Percentiles rank a stretch among this genome's conserved stretches.
phyloP scores from a whole-genome alignment of 2,113 vertebrate genomes.

The Lycocorax pyrrhopterus region DNA sequence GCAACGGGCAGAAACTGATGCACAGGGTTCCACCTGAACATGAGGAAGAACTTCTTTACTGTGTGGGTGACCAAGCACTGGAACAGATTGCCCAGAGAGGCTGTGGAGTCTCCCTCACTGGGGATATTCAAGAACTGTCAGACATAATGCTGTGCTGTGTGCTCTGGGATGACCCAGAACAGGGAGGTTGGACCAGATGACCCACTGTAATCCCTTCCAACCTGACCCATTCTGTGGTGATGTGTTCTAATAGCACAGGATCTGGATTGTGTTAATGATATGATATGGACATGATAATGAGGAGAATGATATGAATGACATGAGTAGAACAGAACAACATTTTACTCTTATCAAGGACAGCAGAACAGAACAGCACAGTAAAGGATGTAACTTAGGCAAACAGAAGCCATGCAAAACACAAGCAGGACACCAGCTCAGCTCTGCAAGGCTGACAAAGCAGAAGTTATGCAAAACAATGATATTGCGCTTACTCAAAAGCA shows the following conservation, averaged over 20 bases:
- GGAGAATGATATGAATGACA: background rate
- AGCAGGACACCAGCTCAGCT: background rate
- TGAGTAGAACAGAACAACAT: background rate
- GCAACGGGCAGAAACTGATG: background rate
- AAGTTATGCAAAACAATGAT: background rate
- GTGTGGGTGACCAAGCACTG: background rate
- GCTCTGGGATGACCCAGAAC: background rate
- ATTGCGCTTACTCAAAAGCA: accelerated
- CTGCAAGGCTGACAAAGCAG: background rate
- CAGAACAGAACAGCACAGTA: background rate
- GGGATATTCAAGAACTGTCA: background rate
- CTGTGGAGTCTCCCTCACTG: background rate
- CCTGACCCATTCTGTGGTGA: background rate
- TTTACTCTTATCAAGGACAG: background rate
- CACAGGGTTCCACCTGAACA: background rate
- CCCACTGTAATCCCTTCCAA: background rate
- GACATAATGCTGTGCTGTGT: background rate
- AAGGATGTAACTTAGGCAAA: background rate
- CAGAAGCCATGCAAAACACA: background rate
- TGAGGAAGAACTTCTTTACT: background rate
- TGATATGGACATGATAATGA: background rate
- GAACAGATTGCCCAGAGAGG: background rate
- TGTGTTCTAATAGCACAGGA: background rate
- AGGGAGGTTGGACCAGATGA: background rate
- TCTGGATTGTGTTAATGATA: background rate